Percentiles rank a stretch among this genome's conserved stretches.
Conservation (phyloP, 2,797 vertebrate species). For the Sebastes iracundus region DNA sequence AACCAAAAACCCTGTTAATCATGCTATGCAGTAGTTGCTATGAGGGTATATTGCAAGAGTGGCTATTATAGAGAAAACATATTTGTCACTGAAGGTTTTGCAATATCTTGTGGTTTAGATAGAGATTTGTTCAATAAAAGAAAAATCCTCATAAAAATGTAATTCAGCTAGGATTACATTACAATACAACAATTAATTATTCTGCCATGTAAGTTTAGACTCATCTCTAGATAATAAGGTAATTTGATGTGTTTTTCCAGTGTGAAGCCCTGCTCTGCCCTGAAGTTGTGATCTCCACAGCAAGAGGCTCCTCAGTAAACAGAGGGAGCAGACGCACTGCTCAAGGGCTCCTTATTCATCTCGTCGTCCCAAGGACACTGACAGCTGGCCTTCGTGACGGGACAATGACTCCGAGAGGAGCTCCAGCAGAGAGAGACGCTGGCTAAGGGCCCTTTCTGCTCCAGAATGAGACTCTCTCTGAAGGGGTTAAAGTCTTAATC, state of each 20-base stretch:
- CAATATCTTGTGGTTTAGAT: neutral
- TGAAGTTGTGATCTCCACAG: constrained; percentile 63
- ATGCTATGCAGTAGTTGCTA: too few relatives aligned
- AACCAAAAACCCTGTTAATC: too few relatives aligned
- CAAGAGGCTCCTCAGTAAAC: constrained; percentile 63
- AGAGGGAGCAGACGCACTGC: constrained; percentile 71
- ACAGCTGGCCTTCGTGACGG: constrained; percentile 81
- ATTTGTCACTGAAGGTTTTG: too few relatives aligned
- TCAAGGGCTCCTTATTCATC: constrained; percentile 71
- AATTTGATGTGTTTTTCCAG: constrained; percentile 14
- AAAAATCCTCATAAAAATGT: neutral
- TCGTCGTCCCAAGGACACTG: constrained; percentile 64
- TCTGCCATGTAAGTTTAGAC: neutral
- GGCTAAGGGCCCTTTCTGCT: constrained; percentile 58
- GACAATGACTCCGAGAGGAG: constrained; percentile 70
- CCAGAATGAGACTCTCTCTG: constrained; percentile 50
- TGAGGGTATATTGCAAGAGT: too few relatives aligned
- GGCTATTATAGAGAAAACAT: too few relatives aligned
- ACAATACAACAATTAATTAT: neutral
- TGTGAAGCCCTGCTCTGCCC: constrained; percentile 22
- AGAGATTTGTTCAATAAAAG: neutral
- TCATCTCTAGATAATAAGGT: neutral
- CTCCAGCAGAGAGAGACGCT: constrained; percentile 68
- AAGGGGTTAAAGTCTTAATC: constrained; percentile 84
- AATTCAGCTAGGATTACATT: neutral